Conservation (phyloP, 1,140 invertebrate species). For the Macrocentrus cingulum region DNA sequence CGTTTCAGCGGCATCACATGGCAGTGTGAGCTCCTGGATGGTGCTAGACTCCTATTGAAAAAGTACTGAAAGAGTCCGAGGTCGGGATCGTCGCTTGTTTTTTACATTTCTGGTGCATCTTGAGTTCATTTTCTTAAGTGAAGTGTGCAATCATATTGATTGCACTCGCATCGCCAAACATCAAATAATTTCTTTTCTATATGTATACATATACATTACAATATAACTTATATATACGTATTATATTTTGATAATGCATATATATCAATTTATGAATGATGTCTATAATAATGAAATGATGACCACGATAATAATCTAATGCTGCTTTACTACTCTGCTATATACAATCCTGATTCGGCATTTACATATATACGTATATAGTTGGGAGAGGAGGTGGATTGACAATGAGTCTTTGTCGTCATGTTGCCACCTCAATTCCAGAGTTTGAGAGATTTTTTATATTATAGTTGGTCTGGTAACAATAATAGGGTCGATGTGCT, state of each 20-base stretch:
- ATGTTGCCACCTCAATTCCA: background rate
- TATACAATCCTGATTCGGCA: conserved; percentile 51
- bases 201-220: too few species aligned
- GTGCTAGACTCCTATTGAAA: conserved; percentile 40
- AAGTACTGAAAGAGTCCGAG: conserved; percentile 47
- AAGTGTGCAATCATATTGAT: too few species aligned
- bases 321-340: conserved; percentile 40
- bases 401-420: too few species aligned
- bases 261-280: background rate
- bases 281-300: conserved; percentile 21
- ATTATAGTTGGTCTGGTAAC: too few species aligned
- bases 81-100: conserved; percentile 41
- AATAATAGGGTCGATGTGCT: too few species aligned
- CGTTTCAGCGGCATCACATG: background rate
- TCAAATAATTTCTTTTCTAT: too few species aligned
- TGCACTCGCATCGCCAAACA: too few species aligned
- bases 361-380: too few species aligned
- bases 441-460: too few species aligned
- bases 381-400: conserved; percentile 50
- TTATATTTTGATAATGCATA: too few species aligned
- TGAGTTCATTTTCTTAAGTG: too few species aligned
- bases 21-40: conserved; percentile 13
- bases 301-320: background rate
- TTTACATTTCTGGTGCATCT: conserved; percentile 6
- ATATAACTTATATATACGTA: too few species aligned